phyloP scores from a whole-genome alignment of 2,797 vertebrate species.

The Heliangelus exortis region DNA sequence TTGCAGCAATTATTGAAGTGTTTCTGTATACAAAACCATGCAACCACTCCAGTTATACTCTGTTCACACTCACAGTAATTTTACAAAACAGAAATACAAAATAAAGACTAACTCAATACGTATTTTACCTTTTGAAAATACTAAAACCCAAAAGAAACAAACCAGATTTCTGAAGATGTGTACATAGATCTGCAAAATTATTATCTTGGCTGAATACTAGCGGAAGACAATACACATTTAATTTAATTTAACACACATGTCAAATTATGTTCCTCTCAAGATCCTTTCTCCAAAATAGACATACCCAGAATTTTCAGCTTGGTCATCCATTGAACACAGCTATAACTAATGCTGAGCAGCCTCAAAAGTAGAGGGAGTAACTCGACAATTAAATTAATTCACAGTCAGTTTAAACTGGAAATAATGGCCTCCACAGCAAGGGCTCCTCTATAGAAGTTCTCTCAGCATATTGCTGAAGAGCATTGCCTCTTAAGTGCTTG shows the following conservation, averaged over 20 bases:
- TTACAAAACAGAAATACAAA: neutral
- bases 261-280: neutral
- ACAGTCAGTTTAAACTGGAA: neutral
- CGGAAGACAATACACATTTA: neutral
- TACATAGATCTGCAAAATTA: neutral
- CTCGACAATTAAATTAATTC: neutral
- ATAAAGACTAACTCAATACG: neutral
- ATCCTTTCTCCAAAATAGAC: neutral
- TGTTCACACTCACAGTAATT: neutral
- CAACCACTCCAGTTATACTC: neutral
- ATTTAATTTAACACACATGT: neutral
- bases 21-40: neutral
- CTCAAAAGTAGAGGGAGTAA: neutral
- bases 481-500: neutral
- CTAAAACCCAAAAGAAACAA: neutral
- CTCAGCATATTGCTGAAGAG: neutral
- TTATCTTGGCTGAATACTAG: neutral
- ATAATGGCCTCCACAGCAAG: neutral
- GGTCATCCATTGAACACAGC: neutral
- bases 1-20: neutral
- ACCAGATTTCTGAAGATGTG: neutral
- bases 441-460: neutral
- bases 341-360: neutral
- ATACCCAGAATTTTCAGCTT: neutral
- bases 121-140: neutral